Percentiles rank a stretch among this genome's conserved stretches.
Evolutionary conservation across 2,113 vertebrate species (phyloP).

Genomic region (Mormoops blainvillei): DNA sequence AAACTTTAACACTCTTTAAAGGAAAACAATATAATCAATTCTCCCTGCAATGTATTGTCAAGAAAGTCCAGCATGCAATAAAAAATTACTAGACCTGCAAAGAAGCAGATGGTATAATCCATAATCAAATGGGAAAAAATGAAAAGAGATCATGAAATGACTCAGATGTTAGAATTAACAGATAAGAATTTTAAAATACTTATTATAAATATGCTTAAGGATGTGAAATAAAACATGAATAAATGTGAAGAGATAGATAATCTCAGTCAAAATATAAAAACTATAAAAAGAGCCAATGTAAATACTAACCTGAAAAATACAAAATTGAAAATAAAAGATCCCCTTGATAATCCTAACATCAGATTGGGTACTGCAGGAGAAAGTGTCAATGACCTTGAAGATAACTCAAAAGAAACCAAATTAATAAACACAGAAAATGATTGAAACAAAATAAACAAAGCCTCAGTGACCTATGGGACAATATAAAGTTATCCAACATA

Average conservation of each 20-base stretch:
- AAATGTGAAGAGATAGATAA: not conserved
- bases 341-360: not conserved
- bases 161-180: not conserved
- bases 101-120: not conserved
- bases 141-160: not conserved
- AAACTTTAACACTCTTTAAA: constrained; percentile 15
- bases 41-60: not conserved
- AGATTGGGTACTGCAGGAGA: not conserved
- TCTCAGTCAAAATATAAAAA: not conserved
- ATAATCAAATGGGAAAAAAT: not conserved
- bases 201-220: not conserved
- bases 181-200: not conserved
- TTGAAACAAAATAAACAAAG: not conserved
- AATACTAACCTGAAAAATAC: not conserved
- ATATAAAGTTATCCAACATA: not conserved
- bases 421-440: not conserved
- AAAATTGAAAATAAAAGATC: not conserved
- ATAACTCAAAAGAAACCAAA: not conserved
- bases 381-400: not conserved
- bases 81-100: constrained; percentile 6
- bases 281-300: not conserved
- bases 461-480: not conserved
- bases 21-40: not conserved
- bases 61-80: not conserved
- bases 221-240: not conserved